Percentiles rank a stretch among this genome's conserved stretches.
Evolutionary conservation across 1,140 invertebrate species (phyloP).

Genomic region (Cotesia typhae): DNA sequence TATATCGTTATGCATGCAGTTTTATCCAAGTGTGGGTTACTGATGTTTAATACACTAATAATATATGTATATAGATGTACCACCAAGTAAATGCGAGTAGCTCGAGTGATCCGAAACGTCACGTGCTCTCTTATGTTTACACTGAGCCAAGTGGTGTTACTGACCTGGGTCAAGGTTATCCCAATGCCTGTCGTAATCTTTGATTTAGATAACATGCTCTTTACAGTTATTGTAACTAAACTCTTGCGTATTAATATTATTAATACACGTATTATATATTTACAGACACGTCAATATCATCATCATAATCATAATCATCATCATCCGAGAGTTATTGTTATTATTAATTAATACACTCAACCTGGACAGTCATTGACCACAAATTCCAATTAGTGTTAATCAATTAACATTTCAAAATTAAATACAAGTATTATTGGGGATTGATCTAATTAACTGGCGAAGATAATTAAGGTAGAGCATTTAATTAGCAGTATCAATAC

Average conservation of each 20-base stretch:
- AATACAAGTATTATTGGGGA: no score
- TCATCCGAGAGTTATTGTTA: no score
- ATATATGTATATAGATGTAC: constrained; percentile 6
- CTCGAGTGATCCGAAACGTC: constrained; percentile 21
- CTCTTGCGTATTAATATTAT: neutral
- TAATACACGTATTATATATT: neutral
- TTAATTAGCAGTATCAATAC: no score
- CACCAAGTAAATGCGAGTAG: constrained; percentile 2
- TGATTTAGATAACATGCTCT: constrained; percentile 43
- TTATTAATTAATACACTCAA: no score
- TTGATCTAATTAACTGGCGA: no score
- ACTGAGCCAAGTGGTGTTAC: constrained; percentile 27
- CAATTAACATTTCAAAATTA: no score
- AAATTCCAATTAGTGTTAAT: no score
- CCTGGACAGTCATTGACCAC: no score
- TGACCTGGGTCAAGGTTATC: constrained; percentile 54
- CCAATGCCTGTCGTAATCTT: constrained; percentile 48
- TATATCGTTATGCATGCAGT: neutral
- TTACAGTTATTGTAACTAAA: neutral
- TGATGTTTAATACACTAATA: no score
- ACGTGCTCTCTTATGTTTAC: constrained; percentile 33
- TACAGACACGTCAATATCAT: neutral
- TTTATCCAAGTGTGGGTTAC: neutral
- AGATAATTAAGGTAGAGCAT: no score
- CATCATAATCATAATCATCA: no score